These are phyloP conservation scores for Elachura formosa DNA, from an alignment of 2,113 vertebrate species.

Conservation along the genomic window DNA sequence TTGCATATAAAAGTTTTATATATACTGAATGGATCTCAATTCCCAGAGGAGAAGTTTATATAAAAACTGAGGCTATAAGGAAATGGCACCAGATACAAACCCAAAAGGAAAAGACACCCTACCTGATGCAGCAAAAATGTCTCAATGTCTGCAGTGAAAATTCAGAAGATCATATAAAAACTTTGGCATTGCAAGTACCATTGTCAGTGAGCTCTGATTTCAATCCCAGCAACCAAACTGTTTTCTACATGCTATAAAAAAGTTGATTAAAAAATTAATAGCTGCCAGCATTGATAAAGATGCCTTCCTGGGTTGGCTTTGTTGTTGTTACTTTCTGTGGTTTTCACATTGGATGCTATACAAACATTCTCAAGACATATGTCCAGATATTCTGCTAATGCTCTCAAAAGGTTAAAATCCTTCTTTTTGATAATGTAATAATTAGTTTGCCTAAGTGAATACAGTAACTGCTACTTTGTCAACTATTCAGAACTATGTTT, in stretches of 20 bases:
- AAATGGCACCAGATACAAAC: not conserved
- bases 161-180: not conserved
- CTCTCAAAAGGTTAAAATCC: not conserved
- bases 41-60: slow-evolving; percentile 20
- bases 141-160: not conserved
- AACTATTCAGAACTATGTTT: not conserved
- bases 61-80: not conserved
- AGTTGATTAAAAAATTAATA: not conserved
- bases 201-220: not conserved
- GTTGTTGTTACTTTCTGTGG: not conserved
- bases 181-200: not conserved
- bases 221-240: not conserved
- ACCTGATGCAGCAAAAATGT: not conserved
- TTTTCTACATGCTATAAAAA: not conserved
- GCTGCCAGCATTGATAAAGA: not conserved
- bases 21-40: slow-evolving; percentile 5
- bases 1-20: slow-evolving; percentile 22
- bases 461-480: not conserved
- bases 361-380: not conserved
- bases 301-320: not conserved
- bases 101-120: not conserved
- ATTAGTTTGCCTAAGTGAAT: not conserved
- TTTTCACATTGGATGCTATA: not conserved
- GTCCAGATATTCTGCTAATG: not conserved
- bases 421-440: not conserved